Evolutionary conservation across 2,113 vertebrate genomes (phyloP), one percentile per base, ranked within the genome.

Genomic region (Eurystomus gularis): DNA sequence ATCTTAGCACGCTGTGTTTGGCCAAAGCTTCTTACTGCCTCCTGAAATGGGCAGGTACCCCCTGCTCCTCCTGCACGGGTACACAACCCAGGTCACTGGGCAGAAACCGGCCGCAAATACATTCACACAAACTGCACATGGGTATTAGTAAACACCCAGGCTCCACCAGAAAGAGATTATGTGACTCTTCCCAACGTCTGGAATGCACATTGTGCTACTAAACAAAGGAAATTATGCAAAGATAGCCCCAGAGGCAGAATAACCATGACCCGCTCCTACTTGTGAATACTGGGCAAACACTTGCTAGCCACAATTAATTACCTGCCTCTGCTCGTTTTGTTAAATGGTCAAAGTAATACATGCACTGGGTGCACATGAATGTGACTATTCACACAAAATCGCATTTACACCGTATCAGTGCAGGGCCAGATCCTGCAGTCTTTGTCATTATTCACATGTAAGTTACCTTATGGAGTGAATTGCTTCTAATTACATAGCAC

Each of bases 301-400:
- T 91, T 91, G 87, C 82, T 76, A 93, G 81, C 91, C 94, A 94
- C 86, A 96, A 94, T 88, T 94, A 94, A 96, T 94, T 88, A 93
- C 95, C 70, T 92, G 95, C 64, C 85, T 93, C 90, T 97, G 95
- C 87, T 96, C 40, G 0, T 93, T 97, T 64, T 85, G 64, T 81
- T 69, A 81, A 76, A 83, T 40, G 94, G 94, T 94, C 96, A 94
- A 94, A 96, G 96, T 37, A 95, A 96, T 6, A 40, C 31, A 62
- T 81, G 48, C 61, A 87, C 55, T 76, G 29, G 61, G 51, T 80
- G 62, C 48, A 58, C 24, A 49, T n/a, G 39, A 93, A 91, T 25
- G 55, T 58, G 64, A 88, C 52, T 64, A 69, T 83, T 94, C 81
- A 68, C 40, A 52, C 48, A 90, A 93, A 94, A 69, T 77, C 70